Conservation (phyloP, 1,140 invertebrate genomes). For the Eueides isabella region DNA sequence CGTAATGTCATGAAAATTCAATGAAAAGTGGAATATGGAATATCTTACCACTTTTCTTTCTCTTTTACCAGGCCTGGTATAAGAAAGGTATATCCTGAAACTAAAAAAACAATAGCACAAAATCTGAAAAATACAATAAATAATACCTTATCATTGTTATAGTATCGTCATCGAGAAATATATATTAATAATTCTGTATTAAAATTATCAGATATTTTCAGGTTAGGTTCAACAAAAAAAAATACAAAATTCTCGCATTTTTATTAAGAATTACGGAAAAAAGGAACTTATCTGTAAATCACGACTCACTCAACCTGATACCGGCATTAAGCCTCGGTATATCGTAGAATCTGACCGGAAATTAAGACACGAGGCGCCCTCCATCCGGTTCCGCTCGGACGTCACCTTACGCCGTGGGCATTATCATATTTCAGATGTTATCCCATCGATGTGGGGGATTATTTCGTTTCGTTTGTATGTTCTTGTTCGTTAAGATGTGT, state of each 20-base stretch:
- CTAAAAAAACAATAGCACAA: too few relatives aligned
- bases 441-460: constrained; percentile 32
- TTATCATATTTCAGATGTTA: constrained; percentile 56
- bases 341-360: constrained; percentile 56
- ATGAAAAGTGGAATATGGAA: too few relatives aligned
- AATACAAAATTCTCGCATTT: not conserved
- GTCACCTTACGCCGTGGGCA: constrained; percentile 51
- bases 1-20: too few relatives aligned
- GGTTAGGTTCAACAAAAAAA: not conserved
- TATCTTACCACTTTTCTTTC: too few relatives aligned
- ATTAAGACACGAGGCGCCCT: constrained; percentile 52
- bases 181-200: too few relatives aligned
- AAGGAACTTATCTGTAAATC: constrained; percentile 8
- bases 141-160: too few relatives aligned
- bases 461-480: constrained; percentile 16
- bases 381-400: constrained; percentile 50
- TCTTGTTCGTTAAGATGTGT: constrained; percentile 1
- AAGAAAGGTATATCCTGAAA: too few relatives aligned
- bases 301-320: constrained; percentile 14
- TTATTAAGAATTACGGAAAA: not conserved
- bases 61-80: too few relatives aligned
- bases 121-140: too few relatives aligned
- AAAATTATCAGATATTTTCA: too few relatives aligned
- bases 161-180: too few relatives aligned
- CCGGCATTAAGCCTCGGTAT: constrained; percentile 41